Conservation (phyloP, 2,888 invertebrate species). For the Hesperia comma region DNA sequence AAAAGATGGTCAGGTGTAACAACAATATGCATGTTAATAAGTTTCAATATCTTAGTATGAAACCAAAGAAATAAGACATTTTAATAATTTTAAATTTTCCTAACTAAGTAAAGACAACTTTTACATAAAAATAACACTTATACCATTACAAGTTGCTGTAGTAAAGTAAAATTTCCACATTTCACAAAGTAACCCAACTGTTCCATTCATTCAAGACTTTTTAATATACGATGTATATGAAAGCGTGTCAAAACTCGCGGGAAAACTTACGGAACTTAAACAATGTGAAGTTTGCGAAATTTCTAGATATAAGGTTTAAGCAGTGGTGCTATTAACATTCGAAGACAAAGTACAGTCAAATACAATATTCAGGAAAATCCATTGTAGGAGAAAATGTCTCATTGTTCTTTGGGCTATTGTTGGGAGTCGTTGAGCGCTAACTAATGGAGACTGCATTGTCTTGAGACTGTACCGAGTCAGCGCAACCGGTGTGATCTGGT, state of each 20-base stretch:
- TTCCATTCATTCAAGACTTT: constrained; percentile 3
- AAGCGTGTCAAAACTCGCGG: constrained; percentile 59
- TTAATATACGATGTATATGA: constrained; percentile 49
- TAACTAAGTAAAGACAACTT: no score
- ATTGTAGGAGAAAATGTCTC: constrained; percentile 76
- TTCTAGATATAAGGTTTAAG: constrained; percentile 62
- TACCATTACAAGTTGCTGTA: not conserved
- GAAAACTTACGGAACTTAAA: constrained; percentile 51
- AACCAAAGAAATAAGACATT: no score
- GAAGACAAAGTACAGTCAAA: constrained; percentile 71
- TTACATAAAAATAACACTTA: no score
- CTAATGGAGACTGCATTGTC: constrained; percentile 79
- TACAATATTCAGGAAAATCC: constrained; percentile 78
- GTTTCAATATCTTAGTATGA: no score
- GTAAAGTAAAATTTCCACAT: not conserved
- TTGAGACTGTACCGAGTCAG: constrained; percentile 60
- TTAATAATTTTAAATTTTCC: no score
- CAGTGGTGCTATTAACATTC: constrained; percentile 60
- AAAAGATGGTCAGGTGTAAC: no score
- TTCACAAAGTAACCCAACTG: not conserved
- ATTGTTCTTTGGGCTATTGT: constrained; percentile 73
- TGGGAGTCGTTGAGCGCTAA: constrained; percentile 65
- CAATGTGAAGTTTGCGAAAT: constrained; percentile 59
- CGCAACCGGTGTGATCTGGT: constrained; percentile 53
- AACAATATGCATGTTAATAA: no score